Evolutionary conservation across 2,113 vertebrate genomes (phyloP), one percentile per base, ranked within the genome.

Genomic region (Channa maculata): DNA sequence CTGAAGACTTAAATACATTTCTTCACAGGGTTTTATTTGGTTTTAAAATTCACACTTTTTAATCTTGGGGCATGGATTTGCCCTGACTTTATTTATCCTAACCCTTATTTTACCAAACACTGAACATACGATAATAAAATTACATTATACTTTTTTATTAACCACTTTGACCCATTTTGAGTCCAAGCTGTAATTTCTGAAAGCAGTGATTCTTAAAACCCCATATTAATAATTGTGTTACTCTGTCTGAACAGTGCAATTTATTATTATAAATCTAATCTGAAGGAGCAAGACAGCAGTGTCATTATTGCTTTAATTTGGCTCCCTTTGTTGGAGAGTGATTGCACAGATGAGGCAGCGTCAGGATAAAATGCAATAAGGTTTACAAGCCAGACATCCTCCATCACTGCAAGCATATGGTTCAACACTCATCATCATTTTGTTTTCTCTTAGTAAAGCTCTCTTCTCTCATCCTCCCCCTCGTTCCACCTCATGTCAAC

Each of bases 381-480:
- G 11, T 62, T 74, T 38, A 43, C 10, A 38, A 45, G 14, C 14
- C 48, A 39, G 39, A 48, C 14, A 14, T 43, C 49, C 55, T 5
- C 8, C 5, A 53, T 45, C 43, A 44, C 67, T 36, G 41, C 13
- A 64, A 55, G 46, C 53, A 65, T 52, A 62, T 52, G 59, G 12
- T 33, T 33, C 38, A 58, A 39, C 44, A 13, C 3, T 65, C n/a
- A 48, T 65, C 24, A 43, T 65, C 15, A 44, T 24, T 58, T 5
- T 62, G 44, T 54, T 68, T 53, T 37, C 41, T 75, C 36, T 44
- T 11, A 8, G 13, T 39, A 15, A 59, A 55, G 39, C 50, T 46
- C 33, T 62, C 46, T 73, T 24, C 24, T 50, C 55, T 67, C 51
- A 14, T 67, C 46, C 36, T 64, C 65, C 37, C 52, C 54, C 14